phyloP scores from a whole-genome alignment of 64 coral and sea anemone species.

The Pachyseris speciosa region DNA sequence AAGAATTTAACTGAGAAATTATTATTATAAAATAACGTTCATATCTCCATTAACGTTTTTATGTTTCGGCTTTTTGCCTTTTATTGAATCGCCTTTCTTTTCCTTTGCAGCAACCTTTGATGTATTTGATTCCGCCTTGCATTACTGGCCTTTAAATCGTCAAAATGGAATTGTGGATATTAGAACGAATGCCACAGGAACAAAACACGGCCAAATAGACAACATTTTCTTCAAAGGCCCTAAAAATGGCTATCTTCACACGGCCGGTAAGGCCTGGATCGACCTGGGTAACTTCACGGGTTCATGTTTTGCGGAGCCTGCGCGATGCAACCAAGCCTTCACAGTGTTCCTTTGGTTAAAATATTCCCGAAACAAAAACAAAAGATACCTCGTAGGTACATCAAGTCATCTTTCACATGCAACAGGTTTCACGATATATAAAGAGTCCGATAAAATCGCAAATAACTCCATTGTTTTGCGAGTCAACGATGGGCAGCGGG shows the following conservation, averaged over 20 bases:
- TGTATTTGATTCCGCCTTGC: constrained; percentile 13
- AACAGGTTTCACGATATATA: constrained; percentile 52
- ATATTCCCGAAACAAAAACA: constrained; percentile 21
- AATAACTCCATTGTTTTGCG: not conserved
- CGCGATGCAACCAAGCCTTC: constrained; percentile 5
- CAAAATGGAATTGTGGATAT: constrained; percentile 9
- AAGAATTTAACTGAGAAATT: no score
- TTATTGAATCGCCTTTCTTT: no score
- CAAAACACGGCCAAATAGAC: constrained; percentile 19
- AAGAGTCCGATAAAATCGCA: not conserved
- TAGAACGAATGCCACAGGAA: constrained; percentile 34
- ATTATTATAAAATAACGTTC: no score
- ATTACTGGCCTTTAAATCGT: constrained; percentile 67
- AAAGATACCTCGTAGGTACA: constrained; percentile 35
- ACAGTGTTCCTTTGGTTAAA: constrained; percentile 68
- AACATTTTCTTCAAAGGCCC: constrained; percentile 38
- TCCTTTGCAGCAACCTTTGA: not conserved
- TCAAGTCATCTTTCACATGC: not conserved
- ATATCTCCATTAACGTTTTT: no score
- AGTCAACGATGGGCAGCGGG: constrained; percentile 37
- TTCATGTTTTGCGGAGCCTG: constrained; percentile 37
- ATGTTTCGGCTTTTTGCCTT: no score
- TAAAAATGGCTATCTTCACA: constrained; percentile 19
- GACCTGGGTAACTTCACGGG: constrained; percentile 48
- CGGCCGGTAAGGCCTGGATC: constrained; percentile 20